A percentile compares a stretch with the other conserved stretches of the same genome.
Conservation (phyloP, 2,888 invertebrate species). For the Cerastoderma edule region DNA sequence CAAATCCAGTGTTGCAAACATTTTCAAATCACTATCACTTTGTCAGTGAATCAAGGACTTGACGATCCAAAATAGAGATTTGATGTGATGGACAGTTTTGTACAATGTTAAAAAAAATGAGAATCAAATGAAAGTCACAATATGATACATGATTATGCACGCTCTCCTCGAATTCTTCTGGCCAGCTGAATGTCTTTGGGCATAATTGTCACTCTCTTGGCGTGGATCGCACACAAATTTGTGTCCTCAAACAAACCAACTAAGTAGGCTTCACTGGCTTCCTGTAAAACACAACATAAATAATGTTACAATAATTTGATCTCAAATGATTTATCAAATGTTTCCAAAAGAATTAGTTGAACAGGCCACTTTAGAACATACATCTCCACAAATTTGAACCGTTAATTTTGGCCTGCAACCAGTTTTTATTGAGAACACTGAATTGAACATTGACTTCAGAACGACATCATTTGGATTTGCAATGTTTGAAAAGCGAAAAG, state of each 20-base stretch:
- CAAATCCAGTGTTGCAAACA: neutral
- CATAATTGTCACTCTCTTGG: slow-evolving; percentile 98
- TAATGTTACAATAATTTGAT: neutral
- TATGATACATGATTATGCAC: slow-evolving; percentile 84
- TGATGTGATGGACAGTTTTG: neutral
- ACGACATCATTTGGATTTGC: too few relatives aligned
- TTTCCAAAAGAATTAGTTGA: too few relatives aligned
- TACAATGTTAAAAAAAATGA: neutral
- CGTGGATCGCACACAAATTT: slow-evolving; percentile 98
- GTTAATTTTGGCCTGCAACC: too few relatives aligned
- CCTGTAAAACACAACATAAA: slow-evolving; percentile 65
- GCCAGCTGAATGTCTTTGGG: slow-evolving; percentile 98
- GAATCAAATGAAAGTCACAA: neutral
- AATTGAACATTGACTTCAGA: too few relatives aligned
- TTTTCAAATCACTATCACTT: neutral
- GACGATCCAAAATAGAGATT: neutral
- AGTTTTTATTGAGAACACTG: too few relatives aligned
- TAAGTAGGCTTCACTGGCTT: slow-evolving; percentile 81
- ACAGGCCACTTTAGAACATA: too few relatives aligned
- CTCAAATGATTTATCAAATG: neutral
- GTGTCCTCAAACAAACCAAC: slow-evolving; percentile 97
- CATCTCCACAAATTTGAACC: too few relatives aligned
- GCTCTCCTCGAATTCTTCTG: slow-evolving; percentile 97
- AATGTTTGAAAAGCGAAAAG: too few relatives aligned
- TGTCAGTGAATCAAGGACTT: neutral